Evolutionary conservation across 2,888 invertebrate species (phyloP).

Genomic region (Drosophila macrothrix): DNA sequence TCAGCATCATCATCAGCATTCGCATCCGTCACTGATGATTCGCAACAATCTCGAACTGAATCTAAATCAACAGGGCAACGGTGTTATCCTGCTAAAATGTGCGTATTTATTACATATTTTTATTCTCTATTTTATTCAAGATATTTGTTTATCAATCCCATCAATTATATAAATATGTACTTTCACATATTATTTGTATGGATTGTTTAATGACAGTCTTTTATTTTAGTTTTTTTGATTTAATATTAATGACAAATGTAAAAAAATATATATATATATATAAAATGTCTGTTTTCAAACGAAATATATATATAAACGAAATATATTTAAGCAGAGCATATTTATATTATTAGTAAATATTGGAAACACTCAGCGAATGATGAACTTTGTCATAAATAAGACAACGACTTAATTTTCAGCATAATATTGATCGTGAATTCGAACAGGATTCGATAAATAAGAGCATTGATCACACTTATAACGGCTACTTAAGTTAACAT

Average conservation of each 20-base stretch:
- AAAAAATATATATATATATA: background rate
- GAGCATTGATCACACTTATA: background rate
- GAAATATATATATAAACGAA: background rate
- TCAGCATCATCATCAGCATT: conserved; percentile 68
- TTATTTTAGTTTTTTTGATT: background rate
- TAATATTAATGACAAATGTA: background rate
- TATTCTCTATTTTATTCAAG: background rate
- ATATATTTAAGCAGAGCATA: background rate
- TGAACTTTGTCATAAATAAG: background rate
- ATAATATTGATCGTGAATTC: background rate
- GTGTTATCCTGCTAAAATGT: conserved; percentile 84
- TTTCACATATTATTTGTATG: background rate
- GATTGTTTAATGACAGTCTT: background rate
- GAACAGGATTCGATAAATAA: background rate
- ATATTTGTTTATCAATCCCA: too few species aligned
- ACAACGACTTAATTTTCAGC: background rate
- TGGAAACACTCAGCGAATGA: background rate
- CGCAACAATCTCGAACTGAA: conserved; percentile 62
- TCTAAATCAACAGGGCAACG: conserved; percentile 61
- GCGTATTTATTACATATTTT: conserved; percentile 34
- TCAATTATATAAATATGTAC: too few species aligned
- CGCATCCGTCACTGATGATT: conserved; percentile 51
- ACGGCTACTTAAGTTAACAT: background rate
- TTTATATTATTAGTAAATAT: background rate
- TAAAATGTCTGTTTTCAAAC: background rate